Evolutionary conservation across 2,797 vertebrate genomes (phyloP), one percentile per base, ranked within the genome.

Genomic region (Threskiornis aethiopicus): DNA sequence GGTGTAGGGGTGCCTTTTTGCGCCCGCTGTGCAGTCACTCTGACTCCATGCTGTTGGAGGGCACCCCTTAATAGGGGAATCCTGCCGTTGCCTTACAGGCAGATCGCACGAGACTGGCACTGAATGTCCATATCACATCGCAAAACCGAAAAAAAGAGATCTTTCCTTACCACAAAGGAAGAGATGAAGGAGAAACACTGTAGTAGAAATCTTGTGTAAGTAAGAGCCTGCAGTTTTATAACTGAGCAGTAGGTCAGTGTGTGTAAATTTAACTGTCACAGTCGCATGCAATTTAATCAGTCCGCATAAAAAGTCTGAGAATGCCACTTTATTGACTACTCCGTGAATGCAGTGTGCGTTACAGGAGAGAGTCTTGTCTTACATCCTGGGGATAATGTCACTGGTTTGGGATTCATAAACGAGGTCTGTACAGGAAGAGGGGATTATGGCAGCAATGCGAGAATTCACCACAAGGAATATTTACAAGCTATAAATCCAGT

Each of bases 401-500:
- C 96, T 96, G 92, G 54, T 91, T 95, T 96, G 80, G 87, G 94
- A 94, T 96, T 92, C 96, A 78, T 96, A 96, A 97, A 97, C 54
- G 66, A 96, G 95, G 79, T 92, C 95, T 92, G 73, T 65, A 75
- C 81, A 87, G 98, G 97, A 98, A 98, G 95, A 97, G 78, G 72
- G 89, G 96, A 96, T 98, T 97, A 95, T 37, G 49, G 47, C 20
- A 44, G 91, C 96, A 94, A 96, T 92, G 97, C 21, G 52, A 97
- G 96, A 98, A 97, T 96, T 97, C 59, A 49, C 97, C 97, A 89
- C 93, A 78, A 97, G 84, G 85, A 97, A 85, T 94, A 94, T 97
- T 97, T 98, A 97, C 97, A 98, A 98, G 95, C 98, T 97, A 97
- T 97, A 98, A 98, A 98, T 97, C 95, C 90, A 95, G 96, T 72